Base-by-base conservation (phyloP, 2,888 invertebrate species). In the Philaethria dido region DNA sequence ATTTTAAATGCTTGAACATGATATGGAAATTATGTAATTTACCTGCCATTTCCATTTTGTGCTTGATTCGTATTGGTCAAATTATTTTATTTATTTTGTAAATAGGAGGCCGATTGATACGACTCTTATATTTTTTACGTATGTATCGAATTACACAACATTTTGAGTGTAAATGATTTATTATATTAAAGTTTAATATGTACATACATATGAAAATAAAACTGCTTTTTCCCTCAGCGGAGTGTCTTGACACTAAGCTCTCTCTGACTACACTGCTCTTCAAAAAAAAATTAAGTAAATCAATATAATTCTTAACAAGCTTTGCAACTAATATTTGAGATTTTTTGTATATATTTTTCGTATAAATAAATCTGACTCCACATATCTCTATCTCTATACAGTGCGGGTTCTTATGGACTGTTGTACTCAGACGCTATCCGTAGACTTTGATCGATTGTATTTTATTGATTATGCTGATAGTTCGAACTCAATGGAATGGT, bases 1-100 rank as follows among this genome's bases (percentile, higher is more conserved):
- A 63, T 47, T 45, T 48, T 39, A 66, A 50, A 45, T 13, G 45
- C 45, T 14, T 29, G 33, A 4, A 47, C 45, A 33, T 20, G 45
- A 47, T 45, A 60, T 44, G 29, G 45, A 29, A 33, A 60, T 60
- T 29, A 33, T 45, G 20, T 60, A 47, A 45, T 45, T 44, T 25
- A 59, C 29, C 29, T 59, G 25, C 18, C 2, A 59, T 44, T 60
- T 25, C n/a, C 18, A 45, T 60, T 44, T 16, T 14, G 6, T 45
- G 6, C 13, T 29, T 60, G 60, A 18, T 29, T 29, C 13, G 11
- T 60, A 44, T 22, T 22, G 13, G 8, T 18, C n/a, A 6, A 39
- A 36, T 39, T 55, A 42, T 22, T 4, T 42, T 14, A 16, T 39
- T 39, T 57, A 42, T n/a, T 25, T 22, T n/a, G 11, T 42, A 42